These are phyloP conservation scores for Mastigias papua DNA, from an alignment of 30 jellyfish, hydroid and myxozoan species.

Conservation along the genomic window DNA sequence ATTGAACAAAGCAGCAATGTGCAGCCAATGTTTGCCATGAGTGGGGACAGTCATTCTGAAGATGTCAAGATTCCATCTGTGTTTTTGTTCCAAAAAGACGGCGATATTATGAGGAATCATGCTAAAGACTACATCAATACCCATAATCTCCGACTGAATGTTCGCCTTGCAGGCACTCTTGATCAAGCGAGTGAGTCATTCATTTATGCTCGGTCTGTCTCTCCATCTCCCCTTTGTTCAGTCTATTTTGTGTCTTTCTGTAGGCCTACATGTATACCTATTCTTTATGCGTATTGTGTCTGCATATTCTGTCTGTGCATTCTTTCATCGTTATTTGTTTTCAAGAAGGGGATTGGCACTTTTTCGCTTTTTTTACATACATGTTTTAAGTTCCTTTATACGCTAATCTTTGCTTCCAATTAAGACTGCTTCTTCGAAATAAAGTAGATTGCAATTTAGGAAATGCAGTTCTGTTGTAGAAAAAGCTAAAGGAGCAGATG, in stretches of 20 bases:
- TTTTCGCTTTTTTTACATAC: no score
- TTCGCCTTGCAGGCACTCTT: conserved; percentile 63
- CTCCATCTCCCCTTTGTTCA: background rate
- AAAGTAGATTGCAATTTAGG: no score
- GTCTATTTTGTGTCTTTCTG: no score
- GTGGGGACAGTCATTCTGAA: conserved; percentile 94
- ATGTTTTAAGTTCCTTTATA: no score
- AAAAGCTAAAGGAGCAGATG: background rate
- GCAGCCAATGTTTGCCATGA: conserved; percentile 94
- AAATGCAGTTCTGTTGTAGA: no score
- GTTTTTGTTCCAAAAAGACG: conserved; percentile 91
- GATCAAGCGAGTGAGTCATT: conserved; percentile 13
- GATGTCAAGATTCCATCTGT: conserved; percentile 96
- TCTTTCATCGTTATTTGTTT: no score
- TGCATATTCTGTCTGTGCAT: no score
- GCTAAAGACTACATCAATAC: conserved; percentile 48
- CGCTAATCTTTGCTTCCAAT: background rate
- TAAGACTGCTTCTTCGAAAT: no score
- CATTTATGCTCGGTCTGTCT: background rate
- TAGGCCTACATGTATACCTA: no score
- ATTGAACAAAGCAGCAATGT: conserved; percentile 71
- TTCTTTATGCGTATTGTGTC: background rate
- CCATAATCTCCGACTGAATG: conserved; percentile 27
- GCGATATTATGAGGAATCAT: conserved; percentile 61
- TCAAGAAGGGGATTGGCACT: no score